phyloP scores from a whole-genome alignment of 2,113 vertebrate genomes.

The Paraplagusia blochii region DNA sequence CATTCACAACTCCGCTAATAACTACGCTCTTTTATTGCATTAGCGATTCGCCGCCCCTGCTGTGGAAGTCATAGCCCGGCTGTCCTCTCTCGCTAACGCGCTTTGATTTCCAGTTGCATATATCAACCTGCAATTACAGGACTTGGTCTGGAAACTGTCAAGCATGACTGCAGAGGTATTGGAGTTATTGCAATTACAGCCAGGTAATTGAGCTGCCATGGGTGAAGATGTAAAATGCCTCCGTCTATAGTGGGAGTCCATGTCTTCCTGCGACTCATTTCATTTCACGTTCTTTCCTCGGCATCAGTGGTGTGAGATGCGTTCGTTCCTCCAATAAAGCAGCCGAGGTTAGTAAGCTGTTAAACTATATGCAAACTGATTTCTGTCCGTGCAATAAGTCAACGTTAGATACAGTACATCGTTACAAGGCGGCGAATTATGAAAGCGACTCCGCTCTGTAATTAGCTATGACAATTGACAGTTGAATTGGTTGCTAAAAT shows the following conservation, averaged over 20 bases:
- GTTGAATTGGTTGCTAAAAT: background rate
- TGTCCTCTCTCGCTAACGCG: constrained; percentile 47
- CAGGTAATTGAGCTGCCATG: constrained; percentile 79
- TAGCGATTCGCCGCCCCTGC: constrained; percentile 67
- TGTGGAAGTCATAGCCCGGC: constrained; percentile 64
- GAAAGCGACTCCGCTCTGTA: constrained; percentile 10
- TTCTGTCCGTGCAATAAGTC: constrained; percentile 3
- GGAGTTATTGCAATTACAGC: constrained; percentile 81
- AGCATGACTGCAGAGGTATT: constrained; percentile 77
- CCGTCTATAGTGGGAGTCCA: constrained; percentile 64
- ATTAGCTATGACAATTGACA: constrained; percentile 15
- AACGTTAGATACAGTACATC: constrained; percentile 2
- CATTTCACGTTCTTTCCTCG: constrained; percentile 51
- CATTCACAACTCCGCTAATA: constrained; percentile 74
- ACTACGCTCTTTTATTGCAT: constrained; percentile 75
- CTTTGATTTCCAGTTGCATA: constrained; percentile 77
- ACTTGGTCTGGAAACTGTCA: constrained; percentile 77
- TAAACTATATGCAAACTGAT: constrained; percentile 3
- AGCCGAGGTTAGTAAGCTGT: constrained; percentile 22
- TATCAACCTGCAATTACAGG: constrained; percentile 78
- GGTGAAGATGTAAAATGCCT: constrained; percentile 76
- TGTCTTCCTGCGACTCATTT: constrained; percentile 66
- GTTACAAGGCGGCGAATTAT: constrained; percentile 2
- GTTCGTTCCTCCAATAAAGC: constrained; percentile 32
- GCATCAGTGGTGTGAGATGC: constrained; percentile 38